phyloP scores from a whole-genome alignment of 37 sponge, comb jelly and placozoan species.

The Chondrilla cf. caribensis region DNA sequence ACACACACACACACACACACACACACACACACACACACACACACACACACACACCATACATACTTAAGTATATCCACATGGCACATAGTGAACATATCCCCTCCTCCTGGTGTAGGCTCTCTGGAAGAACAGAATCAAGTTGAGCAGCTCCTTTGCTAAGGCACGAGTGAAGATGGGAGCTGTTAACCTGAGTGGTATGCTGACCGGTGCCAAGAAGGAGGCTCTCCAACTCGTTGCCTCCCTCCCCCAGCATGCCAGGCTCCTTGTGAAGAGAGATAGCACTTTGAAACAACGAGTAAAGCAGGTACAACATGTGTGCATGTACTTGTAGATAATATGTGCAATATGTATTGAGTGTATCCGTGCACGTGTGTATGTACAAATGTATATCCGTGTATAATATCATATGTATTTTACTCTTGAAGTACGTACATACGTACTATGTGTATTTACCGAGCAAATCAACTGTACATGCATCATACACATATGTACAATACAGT shows the following conservation, averaged over 20 bases:
- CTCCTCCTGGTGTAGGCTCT: constrained; percentile 30
- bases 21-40: background rate
- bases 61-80: background rate
- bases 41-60: no score
- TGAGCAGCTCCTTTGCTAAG: constrained; percentile 62
- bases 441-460: no score
- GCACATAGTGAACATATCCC: no score
- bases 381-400: no score
- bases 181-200: background rate
- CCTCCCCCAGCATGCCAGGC: constrained; percentile 5
- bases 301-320: background rate
- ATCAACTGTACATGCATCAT: no score
- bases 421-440: no score
- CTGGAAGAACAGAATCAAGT: constrained; percentile 49
- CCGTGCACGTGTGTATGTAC: no score
- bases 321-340: background rate
- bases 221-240: background rate
- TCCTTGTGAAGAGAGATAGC: no score
- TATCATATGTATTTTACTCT: no score
- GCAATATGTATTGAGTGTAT: background rate
- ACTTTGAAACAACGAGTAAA: no score
- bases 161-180: constrained; percentile 51
- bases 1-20: background rate
- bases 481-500: no score
- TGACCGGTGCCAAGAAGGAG: background rate